Percentiles rank a stretch among this genome's conserved stretches.
phyloP scores from a whole-genome alignment of 2,888 invertebrate genomes.

The Chesias legatella region DNA sequence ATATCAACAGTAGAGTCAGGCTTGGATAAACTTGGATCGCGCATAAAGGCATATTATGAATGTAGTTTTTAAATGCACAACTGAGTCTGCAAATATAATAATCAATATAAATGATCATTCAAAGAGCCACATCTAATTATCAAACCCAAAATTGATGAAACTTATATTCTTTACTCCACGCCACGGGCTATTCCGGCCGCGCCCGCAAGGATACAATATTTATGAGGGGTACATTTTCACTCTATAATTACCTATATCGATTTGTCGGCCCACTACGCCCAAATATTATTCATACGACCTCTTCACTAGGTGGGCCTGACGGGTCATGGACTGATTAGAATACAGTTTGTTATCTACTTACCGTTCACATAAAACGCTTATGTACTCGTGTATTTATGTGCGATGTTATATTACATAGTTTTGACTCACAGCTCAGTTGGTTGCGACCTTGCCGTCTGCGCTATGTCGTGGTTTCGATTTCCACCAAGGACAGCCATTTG shows the following conservation, averaged over 20 bases:
- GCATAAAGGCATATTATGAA: too few relatives aligned
- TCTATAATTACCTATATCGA: constrained; percentile 76
- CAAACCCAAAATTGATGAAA: constrained; percentile 21
- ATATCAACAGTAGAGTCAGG: too few relatives aligned
- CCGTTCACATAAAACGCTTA: background rate
- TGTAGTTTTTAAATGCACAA: too few relatives aligned
- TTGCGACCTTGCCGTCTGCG: too few relatives aligned
- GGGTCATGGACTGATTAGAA: constrained; percentile 11
- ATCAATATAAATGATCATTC: background rate
- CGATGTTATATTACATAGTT: too few relatives aligned
- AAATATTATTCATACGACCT: constrained; percentile 74
- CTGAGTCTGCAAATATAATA: too few relatives aligned
- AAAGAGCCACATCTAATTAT: constrained; percentile 15
- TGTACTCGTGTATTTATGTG: too few relatives aligned
- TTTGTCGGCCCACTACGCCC: constrained; percentile 68
- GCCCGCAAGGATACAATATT: constrained; percentile 74
- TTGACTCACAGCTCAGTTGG: too few relatives aligned
- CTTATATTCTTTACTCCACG: constrained; percentile 42
- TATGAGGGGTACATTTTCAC: constrained; percentile 75
- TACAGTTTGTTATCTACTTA: constrained; percentile 1
- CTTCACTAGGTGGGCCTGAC: constrained; percentile 53
- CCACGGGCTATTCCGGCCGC: constrained; percentile 72
- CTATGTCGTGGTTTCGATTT: too few relatives aligned
- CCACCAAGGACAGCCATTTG: too few relatives aligned
- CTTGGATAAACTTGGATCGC: too few relatives aligned